Evolutionary conservation across 2,113 vertebrate species (phyloP), one percentile per base, ranked within the genome.

Genomic region (Lucifuga dentata): DNA sequence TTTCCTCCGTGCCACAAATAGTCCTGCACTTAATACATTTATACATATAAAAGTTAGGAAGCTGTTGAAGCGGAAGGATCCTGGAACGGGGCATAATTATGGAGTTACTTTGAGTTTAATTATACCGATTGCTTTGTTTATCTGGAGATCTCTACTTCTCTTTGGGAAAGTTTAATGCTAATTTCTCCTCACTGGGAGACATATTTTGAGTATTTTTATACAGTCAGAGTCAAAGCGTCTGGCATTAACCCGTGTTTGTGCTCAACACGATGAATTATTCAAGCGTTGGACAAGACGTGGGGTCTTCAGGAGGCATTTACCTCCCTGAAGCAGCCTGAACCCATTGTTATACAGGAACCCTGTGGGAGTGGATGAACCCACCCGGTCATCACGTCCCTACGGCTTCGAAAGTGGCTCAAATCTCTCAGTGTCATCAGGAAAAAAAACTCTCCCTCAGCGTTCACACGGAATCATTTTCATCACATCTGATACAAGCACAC

Each of bases 111-210:
- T 6, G 12, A 64, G 48, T 71, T 57, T 72, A 77, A 88, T 85
- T 83, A 75, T 11, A 48, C 36, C n/a, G 8, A 43, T 16, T 12
- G 40, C 9, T 38, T 51, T 68, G 57, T 73, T 68, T 81, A 64
- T 62, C 49, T 21, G 40, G 10, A 33, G 38, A 24, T 68, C 39
- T 52, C 13, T 36, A 46, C 33, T 23, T 2, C 40, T 46, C 74
- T 70, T 68, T 17, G 21, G 36, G 49, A 71, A 79, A 69, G 39
- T 82, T 83, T 32, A 50, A 72, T 44, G 64, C 19, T 44, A 71
- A 67, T 80, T 73, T 11, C 1, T 50, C 44, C 35, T 57, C 16
- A 2, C 2, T 44, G 35, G 58, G 19, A 11, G 17, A 58, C 26
- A 29, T n/a, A 24, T 19, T 60, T 21, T n/a, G 57, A 69, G 52